Base-by-base conservation (phyloP, 2,113 vertebrate species). In the Hepsetus odoe region DNA sequence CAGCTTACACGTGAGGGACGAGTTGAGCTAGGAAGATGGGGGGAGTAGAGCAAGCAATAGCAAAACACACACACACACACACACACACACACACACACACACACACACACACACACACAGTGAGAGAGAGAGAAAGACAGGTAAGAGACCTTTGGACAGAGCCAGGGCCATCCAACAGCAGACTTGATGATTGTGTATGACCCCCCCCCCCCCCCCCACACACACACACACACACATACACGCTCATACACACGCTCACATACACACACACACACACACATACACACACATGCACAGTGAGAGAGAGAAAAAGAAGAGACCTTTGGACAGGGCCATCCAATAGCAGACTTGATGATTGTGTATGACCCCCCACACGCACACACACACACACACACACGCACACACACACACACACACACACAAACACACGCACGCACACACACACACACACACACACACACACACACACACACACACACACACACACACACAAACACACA, bases 1-100 rank as follows among this genome's bases (percentile, higher is more conserved):
- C 86, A 87, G 91, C 93, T 92, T 94, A 94, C 94, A 94, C 94
- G 93, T 93, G 93, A 94, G 93, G 92, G 93, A 94, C 55, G 91
- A 44, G 55, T 42, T 55, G 30, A n/a, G 56, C 40, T 42, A 42
- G 12, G 56, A 26, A 2, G 58, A 71, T 32, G 80, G 79, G 76
- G 66, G 80, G 80, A 73, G 74, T 66, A 81, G 79, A 74, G 74
- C 51, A 46, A 53, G 59, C 55, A 40, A 51, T n/a, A 30, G 24
- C 1, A 5, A 18, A 53, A 16, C 40, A 51, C 65, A 56, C 28
- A 20, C 44, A 59, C 40, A 51, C 4, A 38, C 4, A 26, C 49
- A 62, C 24, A 28, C n/a, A n/a, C n/a, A n/a, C n/a, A n/a, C n/a
- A n/a, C n/a, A n/a, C 65, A 56, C 28, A 20, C 44, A 59, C 40